Conservation (phyloP, 2,113 vertebrate species). For the Tringa solitaria region DNA sequence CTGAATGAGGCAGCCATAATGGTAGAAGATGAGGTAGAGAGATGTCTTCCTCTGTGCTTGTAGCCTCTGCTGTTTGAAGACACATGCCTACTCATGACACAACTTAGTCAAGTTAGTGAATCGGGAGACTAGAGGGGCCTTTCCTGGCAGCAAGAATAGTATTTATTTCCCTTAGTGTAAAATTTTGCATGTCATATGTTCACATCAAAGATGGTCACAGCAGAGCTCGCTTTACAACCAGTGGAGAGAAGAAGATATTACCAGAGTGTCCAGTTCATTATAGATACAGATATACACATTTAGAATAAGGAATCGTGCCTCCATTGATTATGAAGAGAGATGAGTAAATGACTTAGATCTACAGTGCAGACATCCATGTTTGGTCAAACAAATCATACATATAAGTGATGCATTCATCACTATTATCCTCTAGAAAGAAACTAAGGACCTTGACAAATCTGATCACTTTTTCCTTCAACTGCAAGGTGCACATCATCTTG, state of each 20-base stretch:
- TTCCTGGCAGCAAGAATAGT: not conserved
- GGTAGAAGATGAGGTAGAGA: not conserved
- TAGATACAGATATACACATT: not conserved
- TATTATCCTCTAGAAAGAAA: not conserved
- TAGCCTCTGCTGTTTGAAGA: not conserved
- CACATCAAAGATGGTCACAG: not conserved
- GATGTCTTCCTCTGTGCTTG: not conserved
- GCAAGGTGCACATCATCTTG: not conserved
- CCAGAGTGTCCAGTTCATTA: not conserved
- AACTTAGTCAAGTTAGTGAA: not conserved
- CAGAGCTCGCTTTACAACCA: not conserved
- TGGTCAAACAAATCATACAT: not conserved
- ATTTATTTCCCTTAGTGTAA: not conserved
- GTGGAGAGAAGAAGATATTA: not conserved
- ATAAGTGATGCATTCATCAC: not conserved
- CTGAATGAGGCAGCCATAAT: not conserved
- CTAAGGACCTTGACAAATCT: not conserved
- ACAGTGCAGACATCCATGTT: not conserved
- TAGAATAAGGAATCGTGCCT: not conserved
- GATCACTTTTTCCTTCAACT: not conserved
- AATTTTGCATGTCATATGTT: not conserved
- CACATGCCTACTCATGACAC: not conserved
- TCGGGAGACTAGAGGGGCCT: not conserved
- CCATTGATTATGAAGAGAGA: not conserved
- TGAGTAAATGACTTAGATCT: not conserved